Conservation (phyloP, 2,888 invertebrate genomes). For the Sesia apiformis region DNA sequence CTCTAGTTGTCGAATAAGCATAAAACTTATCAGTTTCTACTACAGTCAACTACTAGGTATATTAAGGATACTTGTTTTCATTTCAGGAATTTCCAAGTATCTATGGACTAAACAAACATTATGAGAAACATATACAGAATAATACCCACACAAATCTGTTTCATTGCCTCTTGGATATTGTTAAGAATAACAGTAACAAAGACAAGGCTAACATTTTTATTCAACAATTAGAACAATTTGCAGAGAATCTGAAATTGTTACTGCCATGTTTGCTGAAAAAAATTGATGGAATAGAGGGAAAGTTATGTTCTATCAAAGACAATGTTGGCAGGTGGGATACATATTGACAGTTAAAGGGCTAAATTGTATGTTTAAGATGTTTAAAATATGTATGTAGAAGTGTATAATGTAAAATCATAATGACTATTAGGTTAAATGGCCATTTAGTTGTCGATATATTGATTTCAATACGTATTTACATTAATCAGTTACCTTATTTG, state of each 20-base stretch:
- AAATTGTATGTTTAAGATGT: too few species aligned
- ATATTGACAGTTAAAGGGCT: background rate
- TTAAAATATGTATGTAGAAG: too few species aligned
- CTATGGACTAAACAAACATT: conserved; percentile 56
- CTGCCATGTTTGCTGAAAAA: conserved; percentile 49
- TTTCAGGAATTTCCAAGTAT: conserved; percentile 54
- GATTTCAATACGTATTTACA: too few species aligned
- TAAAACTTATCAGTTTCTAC: too few species aligned
- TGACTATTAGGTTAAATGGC: too few species aligned
- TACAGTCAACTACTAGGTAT: too few species aligned
- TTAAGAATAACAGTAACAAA: conserved; percentile 40
- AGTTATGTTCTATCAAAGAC: conserved; percentile 46
- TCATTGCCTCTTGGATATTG: conserved; percentile 52
- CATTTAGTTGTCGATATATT: too few species aligned
- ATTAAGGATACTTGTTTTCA: background rate
- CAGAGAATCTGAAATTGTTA: conserved; percentile 45
- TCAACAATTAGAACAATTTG: conserved; percentile 51
- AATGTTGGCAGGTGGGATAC: conserved; percentile 47
- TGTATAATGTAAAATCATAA: too few species aligned
- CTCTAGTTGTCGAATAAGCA: too few species aligned
- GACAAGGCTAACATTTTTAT: conserved; percentile 48
- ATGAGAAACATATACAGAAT: conserved; percentile 51
- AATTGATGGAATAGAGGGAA: conserved; percentile 26
- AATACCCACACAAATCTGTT: conserved; percentile 54
- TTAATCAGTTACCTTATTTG: too few species aligned